phyloP scores from a whole-genome alignment of 2,888 invertebrate genomes.

The Dendrolimus houi region DNA sequence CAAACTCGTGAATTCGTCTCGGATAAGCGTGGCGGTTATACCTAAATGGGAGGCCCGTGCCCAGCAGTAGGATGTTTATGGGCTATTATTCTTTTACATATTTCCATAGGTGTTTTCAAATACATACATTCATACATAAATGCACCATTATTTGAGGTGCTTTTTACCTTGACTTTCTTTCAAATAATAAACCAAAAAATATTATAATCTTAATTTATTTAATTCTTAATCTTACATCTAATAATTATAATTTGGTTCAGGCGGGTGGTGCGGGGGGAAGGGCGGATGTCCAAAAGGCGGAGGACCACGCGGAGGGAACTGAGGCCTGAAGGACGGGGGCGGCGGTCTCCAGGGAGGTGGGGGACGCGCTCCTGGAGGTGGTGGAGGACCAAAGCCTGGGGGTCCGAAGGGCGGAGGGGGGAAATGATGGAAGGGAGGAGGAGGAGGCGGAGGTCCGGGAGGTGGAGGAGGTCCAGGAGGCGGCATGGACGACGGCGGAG shows the following conservation, averaged over 20 bases:
- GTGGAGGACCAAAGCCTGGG: constrained; percentile 66
- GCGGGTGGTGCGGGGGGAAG: constrained; percentile 77
- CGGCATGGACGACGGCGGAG: constrained; percentile 54
- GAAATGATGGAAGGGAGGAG: constrained; percentile 47
- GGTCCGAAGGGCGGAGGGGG: constrained; percentile 41
- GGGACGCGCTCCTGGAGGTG: constrained; percentile 68
- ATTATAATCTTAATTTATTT: too few relatives aligned
- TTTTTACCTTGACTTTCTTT: too few relatives aligned
- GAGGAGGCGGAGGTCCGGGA: constrained; percentile 56
- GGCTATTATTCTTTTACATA: too few relatives aligned
- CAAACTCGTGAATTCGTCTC: too few relatives aligned
- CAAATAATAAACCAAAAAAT: too few relatives aligned
- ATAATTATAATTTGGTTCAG: constrained; percentile 69
- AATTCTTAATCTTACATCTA: constrained; percentile 24
- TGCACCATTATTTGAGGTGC: too few relatives aligned
- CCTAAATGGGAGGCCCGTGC: too few relatives aligned
- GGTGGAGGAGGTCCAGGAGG: constrained; percentile 61
- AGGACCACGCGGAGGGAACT: constrained; percentile 41
- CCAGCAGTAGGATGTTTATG: too few relatives aligned
- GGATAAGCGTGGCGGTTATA: too few relatives aligned
- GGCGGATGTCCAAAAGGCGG: constrained; percentile 83
- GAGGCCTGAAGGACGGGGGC: constrained; percentile 42
- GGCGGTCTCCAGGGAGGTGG: constrained; percentile 73
- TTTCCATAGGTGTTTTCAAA: too few relatives aligned
- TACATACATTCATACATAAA: too few relatives aligned